phyloP scores from a whole-genome alignment of 2,888 invertebrate genomes.

The Sipha maydis region DNA sequence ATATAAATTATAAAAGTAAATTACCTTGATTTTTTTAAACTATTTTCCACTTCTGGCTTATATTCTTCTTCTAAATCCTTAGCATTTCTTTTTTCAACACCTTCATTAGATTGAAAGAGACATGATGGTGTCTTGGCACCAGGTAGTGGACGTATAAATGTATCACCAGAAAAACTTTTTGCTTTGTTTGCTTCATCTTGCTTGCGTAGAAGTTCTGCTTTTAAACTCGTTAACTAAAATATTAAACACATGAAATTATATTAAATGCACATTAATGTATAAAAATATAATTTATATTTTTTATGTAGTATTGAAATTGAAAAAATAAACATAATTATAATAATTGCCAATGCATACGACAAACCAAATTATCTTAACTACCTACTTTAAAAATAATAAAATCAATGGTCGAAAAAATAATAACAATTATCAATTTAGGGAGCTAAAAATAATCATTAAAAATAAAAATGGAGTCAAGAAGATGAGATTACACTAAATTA shows the following conservation, averaged over 20 bases:
- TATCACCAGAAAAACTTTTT: conserved; percentile 66
- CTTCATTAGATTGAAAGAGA: conserved; percentile 66
- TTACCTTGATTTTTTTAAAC: conserved; percentile 67
- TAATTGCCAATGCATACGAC: too few relatives aligned
- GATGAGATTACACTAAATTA: too few relatives aligned
- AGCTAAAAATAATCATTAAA: too few relatives aligned
- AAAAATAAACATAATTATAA: neutral
- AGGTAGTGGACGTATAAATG: conserved; percentile 56
- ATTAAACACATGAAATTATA: neutral
- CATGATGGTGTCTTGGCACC: conserved; percentile 57
- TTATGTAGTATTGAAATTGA: neutral
- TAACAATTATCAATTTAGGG: too few relatives aligned
- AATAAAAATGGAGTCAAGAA: too few relatives aligned
- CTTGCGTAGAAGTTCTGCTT: conserved; percentile 88
- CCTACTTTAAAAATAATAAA: too few relatives aligned
- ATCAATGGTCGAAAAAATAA: too few relatives aligned
- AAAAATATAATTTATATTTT: neutral
- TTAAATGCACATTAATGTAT: neutral
- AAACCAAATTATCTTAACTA: too few relatives aligned
- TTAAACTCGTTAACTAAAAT: conserved; percentile 80
- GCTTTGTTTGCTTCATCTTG: conserved; percentile 82
- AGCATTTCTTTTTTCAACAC: conserved; percentile 67
- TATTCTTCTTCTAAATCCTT: conserved; percentile 67
- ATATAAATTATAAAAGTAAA: neutral
- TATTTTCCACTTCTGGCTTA: conserved; percentile 68